Base-by-base conservation (phyloP, 2,113 vertebrate species). In the Elephantulus edwardii region DNA sequence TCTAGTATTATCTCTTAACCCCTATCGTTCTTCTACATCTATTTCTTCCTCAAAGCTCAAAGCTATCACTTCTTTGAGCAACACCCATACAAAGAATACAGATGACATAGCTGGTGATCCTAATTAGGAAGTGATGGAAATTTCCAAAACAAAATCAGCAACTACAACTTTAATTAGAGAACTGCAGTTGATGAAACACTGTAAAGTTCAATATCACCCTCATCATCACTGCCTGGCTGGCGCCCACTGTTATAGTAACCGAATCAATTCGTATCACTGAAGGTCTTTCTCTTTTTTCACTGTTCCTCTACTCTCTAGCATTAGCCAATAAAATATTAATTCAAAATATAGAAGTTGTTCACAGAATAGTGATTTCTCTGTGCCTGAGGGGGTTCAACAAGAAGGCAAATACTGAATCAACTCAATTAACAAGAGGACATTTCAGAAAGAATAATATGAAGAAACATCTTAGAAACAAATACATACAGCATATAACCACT, bases 101-200 rank as follows among this genome's bases (percentile, higher is more conserved):
- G 38, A 88, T 30, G n/a, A 64, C 8, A 44, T 9, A 24, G 52
- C n/a, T 38, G 86, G 33, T 64, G 56, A 87, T 30, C 80, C n/a
- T n/a, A n/a, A n/a, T 93, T 80, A 56, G 14, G 8, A 64, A 14
- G 62, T 64, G 33, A 64, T n/a, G 30, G 33, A 7, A 6, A 64
- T 4, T 16, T n/a, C 40, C 68, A 81, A 14, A 79, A n/a, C n/a
- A n/a, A n/a, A n/a, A n/a, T n/a, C n/a, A n/a, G 35, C 46, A 91
- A 83, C 89, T 88, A 46, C 71, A 19, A 84, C 33, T 87, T 83
- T n/a, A 83, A 68, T 56, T n/a, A 56, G 22, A 64, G 5, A 89
- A 72, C 30, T 68, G 80, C 66, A 71, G 22, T 5, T 30, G n/a
- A n/a, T n/a, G n/a, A n/a, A n/a, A n/a, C n/a, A n/a, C n/a, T n/a